These are phyloP conservation scores for Axinella damicornis DNA, from an alignment of 37 sponge, comb jelly and placozoan genomes.

Conservation along the genomic window DNA sequence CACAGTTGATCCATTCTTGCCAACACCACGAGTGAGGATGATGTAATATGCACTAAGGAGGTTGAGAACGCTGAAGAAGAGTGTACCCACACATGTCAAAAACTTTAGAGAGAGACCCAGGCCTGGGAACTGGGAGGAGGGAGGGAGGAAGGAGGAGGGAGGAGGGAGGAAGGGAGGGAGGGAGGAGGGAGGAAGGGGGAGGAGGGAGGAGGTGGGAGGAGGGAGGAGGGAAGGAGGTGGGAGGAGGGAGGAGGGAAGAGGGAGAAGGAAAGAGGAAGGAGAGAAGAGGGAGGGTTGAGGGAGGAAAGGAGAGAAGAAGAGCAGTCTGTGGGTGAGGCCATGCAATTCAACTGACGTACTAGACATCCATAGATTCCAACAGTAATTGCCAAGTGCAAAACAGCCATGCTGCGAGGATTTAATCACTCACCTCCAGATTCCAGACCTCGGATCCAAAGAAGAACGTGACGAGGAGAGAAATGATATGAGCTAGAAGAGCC, in stretches of 20 bases:
- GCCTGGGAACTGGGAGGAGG: constrained; percentile 37
- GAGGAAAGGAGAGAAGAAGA: no score
- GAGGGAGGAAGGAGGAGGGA: neutral
- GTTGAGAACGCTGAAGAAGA: constrained; percentile 37
- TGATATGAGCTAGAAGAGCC: constrained; percentile 35
- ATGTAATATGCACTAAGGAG: constrained; percentile 40
- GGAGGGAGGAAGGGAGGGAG: neutral
- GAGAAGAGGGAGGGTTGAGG: no score
- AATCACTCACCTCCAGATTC: constrained; percentile 5
- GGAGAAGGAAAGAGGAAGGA: constrained; percentile 20
- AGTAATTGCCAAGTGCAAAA: no score
- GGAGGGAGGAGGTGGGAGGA: neutral
- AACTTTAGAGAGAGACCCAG: constrained; percentile 30
- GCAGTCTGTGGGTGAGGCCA: no score
- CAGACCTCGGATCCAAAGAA: constrained; percentile 36
- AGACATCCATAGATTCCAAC: no score
- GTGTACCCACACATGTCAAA: constrained; percentile 24
- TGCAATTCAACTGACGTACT: no score
- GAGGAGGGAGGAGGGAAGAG: constrained; percentile 19
- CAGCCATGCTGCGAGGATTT: no score
- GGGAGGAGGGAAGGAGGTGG: neutral
- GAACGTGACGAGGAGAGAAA: neutral
- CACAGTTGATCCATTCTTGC: constrained; percentile 93
- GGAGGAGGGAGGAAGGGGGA: neutral
- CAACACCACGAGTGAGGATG: constrained; percentile 80